Evolutionary conservation across 2,113 vertebrate species (phyloP), one percentile per base, ranked within the genome.

Genomic region (Orthonyx spaldingii): DNA sequence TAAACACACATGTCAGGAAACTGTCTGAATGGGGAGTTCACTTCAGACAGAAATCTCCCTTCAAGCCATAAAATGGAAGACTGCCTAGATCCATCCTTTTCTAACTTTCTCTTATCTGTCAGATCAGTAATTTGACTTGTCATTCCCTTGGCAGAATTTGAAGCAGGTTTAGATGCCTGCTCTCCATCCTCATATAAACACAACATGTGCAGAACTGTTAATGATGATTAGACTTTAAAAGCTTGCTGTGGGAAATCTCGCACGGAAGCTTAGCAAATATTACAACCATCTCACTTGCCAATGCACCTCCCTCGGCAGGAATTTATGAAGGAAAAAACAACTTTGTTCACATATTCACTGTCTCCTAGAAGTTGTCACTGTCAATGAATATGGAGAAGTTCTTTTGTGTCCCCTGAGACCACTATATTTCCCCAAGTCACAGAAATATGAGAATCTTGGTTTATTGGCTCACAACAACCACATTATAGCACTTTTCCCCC

Each of bases 1-100:
- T 65, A 78, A 94, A 95, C 61, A 76, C 42, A 80, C 35, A 60
- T 6, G 53, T 91, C 80, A 85, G 77, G 52, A 95, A 82, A 53
- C 70, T 90, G 61, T 66, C 89, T 64, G 77, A 90, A 65, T 17
- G 28, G 35, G 30, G 59, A 72, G n/a, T 56, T 92, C 59, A 68
- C 50, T 93, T 90, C 44, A 89, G 79, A 85, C n/a, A 60, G 63
- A 82, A 81, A 77, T 90, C 28, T 92, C 32, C 44, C 95, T 90
- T 79, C 71, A 39, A 94, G 88, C 39, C 64, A 74, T 39, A 61
- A 71, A 91, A 81, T n/a, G 16, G 77, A 78, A 95, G 80, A 63
- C 39, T 92, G 84, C 50, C 85, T 91, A 89, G 53, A 71, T 66
- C 18, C 69, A 81, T 91, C 49, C 42, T 42, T 88, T 92, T 88